Base-by-base conservation (phyloP, 2,113 vertebrate genomes). In the Corapipo altera region DNA sequence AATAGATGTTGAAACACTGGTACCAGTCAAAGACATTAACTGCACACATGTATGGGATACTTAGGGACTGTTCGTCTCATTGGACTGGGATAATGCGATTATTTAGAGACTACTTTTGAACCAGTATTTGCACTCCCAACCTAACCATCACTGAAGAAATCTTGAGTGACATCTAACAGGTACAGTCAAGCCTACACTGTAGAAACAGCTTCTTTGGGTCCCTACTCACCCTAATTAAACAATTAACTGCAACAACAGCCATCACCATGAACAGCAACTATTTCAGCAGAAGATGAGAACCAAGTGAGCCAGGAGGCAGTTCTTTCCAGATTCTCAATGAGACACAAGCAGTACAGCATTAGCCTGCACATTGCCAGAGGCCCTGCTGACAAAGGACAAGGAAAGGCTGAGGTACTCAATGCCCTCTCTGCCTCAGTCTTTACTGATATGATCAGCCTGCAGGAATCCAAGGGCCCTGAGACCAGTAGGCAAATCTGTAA, bases 331-430 rank as follows among this genome's bases (percentile, higher is more conserved):
- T 44, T 64, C 58, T 64, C 21, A 77, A 3, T 17, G 23, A 78
- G 21, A 77, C 30, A 37, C 7, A 79, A 59, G 35, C 48, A 62
- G 17, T 21, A 75, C 22, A 58, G 17, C 74, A 75, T 16, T 19
- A 71, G 33, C 12, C 15, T 43, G n/a, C 33, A 58, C 0, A 0
- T 8, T 4, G 4, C 20, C 76, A 22, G 5, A 15, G 13, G 39
- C 33, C 11, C 15, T 32, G 32, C 35, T 76, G 52, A 59, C 32
- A 75, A 64, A 79, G 37, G 32, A 62, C 37, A 62, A 0, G 1
- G 32, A 55, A 92, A 79, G 23, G 44, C 9, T 1, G 1, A 79
- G 41, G 20, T 51, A 43, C 30, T 55, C 44, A 55, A 33, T 5
- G 11, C 2, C 4, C 11, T 39, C 32, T 84, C 37, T n/a, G 43